Evolutionary conservation across 1,140 invertebrate species (phyloP), one percentile per base, ranked within the genome.

Genomic region (Acromyrmex echinatior): DNA sequence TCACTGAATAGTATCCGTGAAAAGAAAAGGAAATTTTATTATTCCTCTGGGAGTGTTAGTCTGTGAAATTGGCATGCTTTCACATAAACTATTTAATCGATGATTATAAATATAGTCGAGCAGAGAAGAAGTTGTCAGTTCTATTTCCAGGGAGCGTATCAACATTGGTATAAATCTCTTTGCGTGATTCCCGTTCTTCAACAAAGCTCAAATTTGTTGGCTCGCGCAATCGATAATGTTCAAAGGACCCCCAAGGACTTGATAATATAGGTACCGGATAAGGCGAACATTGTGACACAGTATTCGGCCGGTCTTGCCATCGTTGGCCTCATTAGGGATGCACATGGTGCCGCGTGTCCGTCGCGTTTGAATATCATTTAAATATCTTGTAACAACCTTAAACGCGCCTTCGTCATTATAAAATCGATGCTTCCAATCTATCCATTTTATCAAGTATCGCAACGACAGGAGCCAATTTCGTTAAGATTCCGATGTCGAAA

Each of bases 321-420:
- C 5, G 86, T 86, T 88, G 88, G 92, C 90, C 93, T 92, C 89
- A 88, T 93, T 93, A 93, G 65, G 86, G 79, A 92, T 92, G 90
- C 91, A 89, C 87, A 90, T 88, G 90, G 78, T 86, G 77, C 80
- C 58, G 62, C 84, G 9, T 10, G 31, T 85, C 76, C 60, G 63
- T 82, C 60, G 58, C 56, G 21, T 21, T 62, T 39, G 49, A 81
- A 60, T 60, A 18, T 49, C 79, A 28, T 81, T 45, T 49, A 45
- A 58, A 68, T 73, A 85, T 84, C 84, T 35, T 53, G 66, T 49
- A 45, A 74, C 39, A 73, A n/a, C 21, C 18, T 35, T 39, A 31
- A 35, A 66, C 9, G 31, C 21, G 25, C 70, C 28, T 86, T 66
- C 60, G 18, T 12, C 73, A 31, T 56, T 60, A 62, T n/a, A 74